Base-by-base conservation (phyloP, 2,888 invertebrate genomes). In the Venusia cambrica region DNA sequence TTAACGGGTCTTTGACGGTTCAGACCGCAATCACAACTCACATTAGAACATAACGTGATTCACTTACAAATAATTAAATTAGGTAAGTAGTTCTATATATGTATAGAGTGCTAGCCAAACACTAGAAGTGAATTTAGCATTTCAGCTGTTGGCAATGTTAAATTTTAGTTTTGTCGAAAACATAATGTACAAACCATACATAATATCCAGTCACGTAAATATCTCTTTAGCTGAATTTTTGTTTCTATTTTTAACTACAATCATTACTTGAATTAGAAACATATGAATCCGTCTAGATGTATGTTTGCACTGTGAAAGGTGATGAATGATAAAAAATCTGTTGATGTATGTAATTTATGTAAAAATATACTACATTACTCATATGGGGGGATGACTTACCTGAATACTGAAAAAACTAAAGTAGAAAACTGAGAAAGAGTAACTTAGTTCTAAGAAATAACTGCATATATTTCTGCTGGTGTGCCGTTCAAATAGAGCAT, bases 271-370 rank as follows among this genome's bases (percentile, higher is more conserved):
- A 20, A 26, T 15, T 20, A 9, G 14, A n/a, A 18, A 12, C 6
- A 26, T 14, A 17, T 34, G 35, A 12, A 30, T 27, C 9, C 11
- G 18, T 10, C 14, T 14, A 13, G 11, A 16, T 25, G 24, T 28
- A 15, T 8, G n/a, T 19, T 4, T 19, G 19, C 4, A 13, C 18
- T 17, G 15, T 18, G 37, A 15, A 8, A 19, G 28, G 15, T 20
- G 20, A 28, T 13, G 28, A 4, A 15, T 11, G 31, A 12, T 22
- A 10, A 11, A 13, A 11, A 13, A 17, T 24, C n/a, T 12, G n/a
- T n/a, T n/a, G n/a, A n/a, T n/a, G 9, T 33, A 20, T 33, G 21
- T 26, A 33, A 17, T 33, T 16, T 34, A 34, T 29, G 29, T 38
- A 28, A 22, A 5, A 20, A 26, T 6, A 10, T 16, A 19, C 11